A percentile compares a stretch with the other conserved stretches of the same genome.
Evolutionary conservation across 2,888 invertebrate species (phyloP).

Genomic region (Mechanitis mazaeus): DNA sequence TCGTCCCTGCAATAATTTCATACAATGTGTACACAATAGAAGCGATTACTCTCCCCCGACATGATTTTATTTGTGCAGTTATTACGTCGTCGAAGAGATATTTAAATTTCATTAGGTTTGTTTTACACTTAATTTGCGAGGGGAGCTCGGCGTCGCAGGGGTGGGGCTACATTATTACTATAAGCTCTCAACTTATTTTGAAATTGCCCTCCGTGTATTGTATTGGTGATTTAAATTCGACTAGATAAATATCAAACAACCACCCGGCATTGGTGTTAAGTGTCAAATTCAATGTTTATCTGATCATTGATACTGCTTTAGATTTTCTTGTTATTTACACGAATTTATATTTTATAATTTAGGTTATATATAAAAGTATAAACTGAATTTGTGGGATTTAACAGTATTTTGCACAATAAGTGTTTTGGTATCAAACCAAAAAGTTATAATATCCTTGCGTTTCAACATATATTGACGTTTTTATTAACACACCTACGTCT

Average conservation of each 20-base stretch:
- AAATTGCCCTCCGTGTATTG: constrained; percentile 58
- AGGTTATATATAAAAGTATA: too few species aligned
- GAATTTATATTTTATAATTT: too few species aligned
- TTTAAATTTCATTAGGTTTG: constrained; percentile 78
- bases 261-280: constrained; percentile 39
- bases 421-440: too few species aligned
- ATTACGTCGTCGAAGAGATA: constrained; percentile 72
- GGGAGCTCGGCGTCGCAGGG: constrained; percentile 62
- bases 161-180: constrained; percentile 62
- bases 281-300: constrained; percentile 22
- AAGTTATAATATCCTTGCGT: too few species aligned
- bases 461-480: too few species aligned
- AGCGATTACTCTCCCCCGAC: constrained; percentile 71
- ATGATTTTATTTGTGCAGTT: constrained; percentile 76
- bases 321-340: background rate
- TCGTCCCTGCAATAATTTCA: constrained; percentile 47
- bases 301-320: constrained; percentile 17
- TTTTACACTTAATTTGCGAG: constrained; percentile 77
- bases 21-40: constrained; percentile 71
- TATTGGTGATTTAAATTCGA: constrained; percentile 67
- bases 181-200: constrained; percentile 57
- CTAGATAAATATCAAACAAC: constrained; percentile 51
- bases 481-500: too few species aligned
- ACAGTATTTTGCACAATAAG: too few species aligned
- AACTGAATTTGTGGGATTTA: too few species aligned